Evolutionary conservation across 2,888 invertebrate genomes (phyloP), one percentile per base, ranked within the genome.

Genomic region (Hirudinaria manillensis): DNA sequence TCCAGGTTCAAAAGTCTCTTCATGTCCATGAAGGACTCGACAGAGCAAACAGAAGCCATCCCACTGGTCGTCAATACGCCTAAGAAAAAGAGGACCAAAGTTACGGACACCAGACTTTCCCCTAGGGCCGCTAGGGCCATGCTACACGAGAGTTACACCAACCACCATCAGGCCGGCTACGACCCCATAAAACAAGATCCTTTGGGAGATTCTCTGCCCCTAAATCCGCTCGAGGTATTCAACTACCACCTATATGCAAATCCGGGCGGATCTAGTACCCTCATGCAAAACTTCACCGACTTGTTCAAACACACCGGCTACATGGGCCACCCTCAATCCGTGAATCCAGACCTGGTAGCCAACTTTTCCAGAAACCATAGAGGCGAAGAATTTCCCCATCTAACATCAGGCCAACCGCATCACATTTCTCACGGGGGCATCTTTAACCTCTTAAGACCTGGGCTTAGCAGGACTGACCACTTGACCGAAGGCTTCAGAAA

Each of bases 21-120:
- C 10, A 34, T 53, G 29, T 21, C 27, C 53, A 72, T 72, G 34
- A 72, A 83, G 0, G 84, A 84, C 72, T 84, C 84, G 78, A 84
- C 84, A 19, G 95, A 95, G 85, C 34, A 51, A 10, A 51, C 32
- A 24, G 53, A 55, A 19, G 94, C 96, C 3, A 89, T 97, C 76
- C 94, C 94, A 84, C 89, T 96, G 81, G 95, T 97, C 77, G 94
- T 96, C 80, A 82, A 82, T 2, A 76, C 76, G 7, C 95, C 95
- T 87, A 96, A 95, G 89, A 96, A 95, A 87, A 96, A 95, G 87
- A 89, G 97, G 75, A 95, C 96, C 84, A 97, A 97, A 91, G 87
- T 95, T 82, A 96, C 96, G 13, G 85, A 85, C 80, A 85, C 85
- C 1, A 80, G 85, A 38, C 81, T 85, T 70, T 84, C 84, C 21